These are phyloP conservation scores for Leptestheria dahalacensis DNA, from an alignment of 1,140 invertebrate genomes.

Conservation along the genomic window DNA sequence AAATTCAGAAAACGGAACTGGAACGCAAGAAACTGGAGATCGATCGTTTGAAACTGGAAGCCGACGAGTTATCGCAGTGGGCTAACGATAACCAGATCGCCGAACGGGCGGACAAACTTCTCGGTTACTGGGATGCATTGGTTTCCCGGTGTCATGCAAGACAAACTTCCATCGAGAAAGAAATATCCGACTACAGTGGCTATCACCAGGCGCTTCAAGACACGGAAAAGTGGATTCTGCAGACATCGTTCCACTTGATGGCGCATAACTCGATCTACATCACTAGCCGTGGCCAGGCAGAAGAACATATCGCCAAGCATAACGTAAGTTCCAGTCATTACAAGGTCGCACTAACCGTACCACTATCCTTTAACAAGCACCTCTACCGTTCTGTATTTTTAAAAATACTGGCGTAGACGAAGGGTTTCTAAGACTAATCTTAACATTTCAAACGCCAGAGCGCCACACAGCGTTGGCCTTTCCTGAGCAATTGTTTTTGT, in stretches of 20 bases:
- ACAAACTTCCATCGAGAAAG: conserved; percentile 47
- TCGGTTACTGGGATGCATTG: conserved; percentile 46
- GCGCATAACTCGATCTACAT: conserved; percentile 89
- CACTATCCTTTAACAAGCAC: too few species aligned
- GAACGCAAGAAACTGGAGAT: conserved; percentile 52
- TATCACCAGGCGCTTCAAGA: conserved; percentile 84
- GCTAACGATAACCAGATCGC: conserved; percentile 35
- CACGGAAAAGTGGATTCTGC: conserved; percentile 86
- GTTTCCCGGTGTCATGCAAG: conserved; percentile 38
- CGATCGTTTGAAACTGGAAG: conserved; percentile 50
- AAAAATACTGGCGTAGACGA: too few species aligned
- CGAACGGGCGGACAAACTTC: conserved; percentile 37
- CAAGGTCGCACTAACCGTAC: too few species aligned
- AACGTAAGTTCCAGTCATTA: conserved; percentile 32
- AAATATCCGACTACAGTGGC: conserved; percentile 66
- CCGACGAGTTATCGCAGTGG: conserved; percentile 50
- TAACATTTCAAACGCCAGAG: too few species aligned
- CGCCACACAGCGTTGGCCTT: too few species aligned
- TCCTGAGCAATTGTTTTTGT: neutral
- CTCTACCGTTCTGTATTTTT: too few species aligned
- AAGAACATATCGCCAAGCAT: conserved; percentile 77
- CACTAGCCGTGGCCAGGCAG: conserved; percentile 73
- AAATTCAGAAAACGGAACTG: conserved; percentile 59
- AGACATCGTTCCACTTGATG: conserved; percentile 90
- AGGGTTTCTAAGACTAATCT: too few species aligned